Evolutionary conservation across 2,113 vertebrate species (phyloP).

Genomic region (Myotis davidii): DNA sequence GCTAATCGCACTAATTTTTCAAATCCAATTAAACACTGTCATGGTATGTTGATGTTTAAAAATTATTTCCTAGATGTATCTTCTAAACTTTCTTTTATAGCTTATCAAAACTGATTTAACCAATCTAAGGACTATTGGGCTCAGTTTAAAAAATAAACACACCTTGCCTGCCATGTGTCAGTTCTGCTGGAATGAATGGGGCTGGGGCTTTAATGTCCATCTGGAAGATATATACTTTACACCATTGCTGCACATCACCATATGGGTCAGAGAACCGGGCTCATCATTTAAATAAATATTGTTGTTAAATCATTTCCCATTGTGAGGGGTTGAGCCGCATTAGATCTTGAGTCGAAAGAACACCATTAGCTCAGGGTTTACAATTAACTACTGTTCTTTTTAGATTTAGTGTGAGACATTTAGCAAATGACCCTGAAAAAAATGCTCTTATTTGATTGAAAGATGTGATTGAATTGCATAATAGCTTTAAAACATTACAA

Average conservation of each 20-base stretch:
- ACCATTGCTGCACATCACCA: background rate
- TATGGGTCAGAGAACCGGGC: conserved; percentile 22
- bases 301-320: conserved; percentile 59
- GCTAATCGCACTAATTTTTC: background rate
- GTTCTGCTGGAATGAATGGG: background rate
- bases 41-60: background rate
- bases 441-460: conserved; percentile 26
- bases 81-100: background rate
- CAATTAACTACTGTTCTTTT: conserved; percentile 56
- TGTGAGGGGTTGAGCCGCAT: conserved; percentile 35
- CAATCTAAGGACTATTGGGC: background rate
- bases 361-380: conserved; percentile 52
- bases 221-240: conserved; percentile 17
- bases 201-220: background rate
- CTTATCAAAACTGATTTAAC: conserved; percentile 7
- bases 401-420: conserved; percentile 48
- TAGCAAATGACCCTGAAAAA: conserved; percentile 55
- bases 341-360: conserved; percentile 29
- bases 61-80: background rate
- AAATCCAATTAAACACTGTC: background rate
- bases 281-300: conserved; percentile 60
- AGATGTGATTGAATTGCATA: conserved; percentile 45
- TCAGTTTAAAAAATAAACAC: conserved; percentile 34
- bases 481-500: conserved; percentile 49
- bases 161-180: background rate